Evolutionary conservation across 2,888 invertebrate species (phyloP).

Genomic region (Mycalesis mineus): DNA sequence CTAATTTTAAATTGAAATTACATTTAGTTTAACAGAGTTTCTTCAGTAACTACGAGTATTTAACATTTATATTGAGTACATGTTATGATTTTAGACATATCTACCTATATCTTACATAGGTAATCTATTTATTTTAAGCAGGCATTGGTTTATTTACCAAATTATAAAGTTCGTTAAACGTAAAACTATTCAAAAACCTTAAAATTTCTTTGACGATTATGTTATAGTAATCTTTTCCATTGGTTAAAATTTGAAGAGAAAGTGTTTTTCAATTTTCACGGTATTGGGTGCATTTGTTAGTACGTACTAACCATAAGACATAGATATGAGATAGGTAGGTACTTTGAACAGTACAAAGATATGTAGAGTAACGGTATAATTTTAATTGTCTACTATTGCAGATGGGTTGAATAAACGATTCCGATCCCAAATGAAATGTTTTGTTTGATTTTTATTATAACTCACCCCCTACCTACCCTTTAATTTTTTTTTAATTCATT

Average conservation of each 20-base stretch:
- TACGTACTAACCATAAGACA: conserved; percentile 60
- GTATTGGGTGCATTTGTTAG: conserved; percentile 64
- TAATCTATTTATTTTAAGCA: no score
- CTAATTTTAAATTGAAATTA: no score
- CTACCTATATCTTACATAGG: no score
- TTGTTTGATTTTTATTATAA: conserved; percentile 48
- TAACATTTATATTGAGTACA: no score
- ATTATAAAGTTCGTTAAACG: no score
- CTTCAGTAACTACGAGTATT: no score
- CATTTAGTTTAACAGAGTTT: no score
- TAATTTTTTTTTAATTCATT: no score
- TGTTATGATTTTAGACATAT: no score
- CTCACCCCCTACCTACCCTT: background rate
- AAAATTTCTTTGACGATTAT: background rate
- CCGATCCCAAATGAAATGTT: conserved; percentile 64
- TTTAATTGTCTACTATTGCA: conserved; percentile 73
- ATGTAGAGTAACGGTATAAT: conserved; percentile 73
- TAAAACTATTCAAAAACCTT: no score
- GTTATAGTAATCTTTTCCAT: background rate
- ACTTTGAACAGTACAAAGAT: conserved; percentile 75
- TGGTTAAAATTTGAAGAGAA: conserved; percentile 4
- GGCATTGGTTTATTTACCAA: no score
- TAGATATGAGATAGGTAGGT: conserved; percentile 72
- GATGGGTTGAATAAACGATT: conserved; percentile 77
- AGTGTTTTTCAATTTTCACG: conserved; percentile 36